phyloP scores from a whole-genome alignment of 2,888 invertebrate species.

The Stenurella melanura region DNA sequence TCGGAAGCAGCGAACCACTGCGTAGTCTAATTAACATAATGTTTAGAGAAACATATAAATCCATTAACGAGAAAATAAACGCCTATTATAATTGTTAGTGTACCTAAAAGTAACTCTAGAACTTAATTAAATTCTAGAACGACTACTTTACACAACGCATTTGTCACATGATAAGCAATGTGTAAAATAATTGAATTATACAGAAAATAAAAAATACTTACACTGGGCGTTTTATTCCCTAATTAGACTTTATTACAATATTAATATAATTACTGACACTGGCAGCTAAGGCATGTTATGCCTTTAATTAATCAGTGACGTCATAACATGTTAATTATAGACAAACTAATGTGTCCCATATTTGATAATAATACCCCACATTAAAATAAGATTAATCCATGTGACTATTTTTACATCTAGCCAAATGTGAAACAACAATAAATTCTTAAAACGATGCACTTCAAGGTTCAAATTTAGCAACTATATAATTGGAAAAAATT shows the following conservation, averaged over 20 bases:
- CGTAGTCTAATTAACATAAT: too few species aligned
- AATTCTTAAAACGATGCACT: background rate
- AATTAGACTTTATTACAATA: constrained; percentile 58
- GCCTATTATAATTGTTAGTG: too few species aligned
- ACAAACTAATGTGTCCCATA: constrained; percentile 35
- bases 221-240: constrained; percentile 45
- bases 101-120: too few species aligned
- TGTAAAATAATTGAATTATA: background rate
- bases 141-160: too few species aligned
- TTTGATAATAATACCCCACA: constrained; percentile 19
- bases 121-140: too few species aligned
- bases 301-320: constrained; percentile 60
- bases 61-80: too few species aligned
- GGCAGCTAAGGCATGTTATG: constrained; percentile 49
- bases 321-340: constrained; percentile 56
- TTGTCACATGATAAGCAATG: too few species aligned
- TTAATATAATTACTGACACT: constrained; percentile 60
- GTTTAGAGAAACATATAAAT: too few species aligned
- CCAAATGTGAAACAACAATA: background rate
- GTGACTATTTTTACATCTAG: constrained; percentile 23
- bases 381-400: constrained; percentile 12
- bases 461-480: background rate
- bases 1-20: too few species aligned
- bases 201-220: constrained; percentile 26
- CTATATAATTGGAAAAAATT: background rate